Percentiles rank a stretch among this genome's conserved stretches.
These are phyloP conservation scores for Pyrgilauda ruficollis DNA, from an alignment of 2,113 vertebrate species.

Conservation along the genomic window DNA sequence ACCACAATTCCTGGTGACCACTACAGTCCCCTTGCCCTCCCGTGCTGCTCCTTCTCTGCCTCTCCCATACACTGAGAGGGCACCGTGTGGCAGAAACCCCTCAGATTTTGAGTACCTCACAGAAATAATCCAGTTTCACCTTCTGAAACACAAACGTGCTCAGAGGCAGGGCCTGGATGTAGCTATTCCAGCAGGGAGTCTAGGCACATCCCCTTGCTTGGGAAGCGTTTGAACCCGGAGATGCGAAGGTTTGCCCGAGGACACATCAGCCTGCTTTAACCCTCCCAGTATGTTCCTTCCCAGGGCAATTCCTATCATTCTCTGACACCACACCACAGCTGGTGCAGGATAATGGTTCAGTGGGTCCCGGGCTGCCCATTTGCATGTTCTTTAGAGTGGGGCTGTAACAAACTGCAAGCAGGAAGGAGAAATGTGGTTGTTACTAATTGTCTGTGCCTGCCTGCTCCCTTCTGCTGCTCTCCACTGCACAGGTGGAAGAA, in stretches of 20 bases:
- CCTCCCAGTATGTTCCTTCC: not conserved
- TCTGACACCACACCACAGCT: not conserved
- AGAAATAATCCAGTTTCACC: not conserved
- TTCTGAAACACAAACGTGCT: not conserved
- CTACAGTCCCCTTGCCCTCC: not conserved
- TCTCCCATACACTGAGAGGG: not conserved
- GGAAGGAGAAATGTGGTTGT: not conserved
- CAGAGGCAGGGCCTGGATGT: not conserved
- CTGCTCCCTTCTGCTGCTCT: not conserved
- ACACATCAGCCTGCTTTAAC: not conserved
- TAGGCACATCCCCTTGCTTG: rapidly evolving
- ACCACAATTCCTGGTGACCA: not conserved
- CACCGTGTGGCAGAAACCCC: not conserved
- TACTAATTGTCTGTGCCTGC: not conserved
- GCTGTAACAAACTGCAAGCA: not conserved
- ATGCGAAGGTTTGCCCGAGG: not conserved
- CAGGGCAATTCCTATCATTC: not conserved
- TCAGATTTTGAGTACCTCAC: not conserved
- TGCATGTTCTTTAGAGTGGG: not conserved
- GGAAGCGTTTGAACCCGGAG: not conserved
- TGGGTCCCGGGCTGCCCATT: not conserved
- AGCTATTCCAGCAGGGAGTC: not conserved
- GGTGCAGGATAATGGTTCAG: not conserved
- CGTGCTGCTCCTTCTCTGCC: not conserved
- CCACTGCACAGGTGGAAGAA: not conserved